Conservation (phyloP, 2,797 vertebrate genomes). For the Leucoraja ocellata region DNA sequence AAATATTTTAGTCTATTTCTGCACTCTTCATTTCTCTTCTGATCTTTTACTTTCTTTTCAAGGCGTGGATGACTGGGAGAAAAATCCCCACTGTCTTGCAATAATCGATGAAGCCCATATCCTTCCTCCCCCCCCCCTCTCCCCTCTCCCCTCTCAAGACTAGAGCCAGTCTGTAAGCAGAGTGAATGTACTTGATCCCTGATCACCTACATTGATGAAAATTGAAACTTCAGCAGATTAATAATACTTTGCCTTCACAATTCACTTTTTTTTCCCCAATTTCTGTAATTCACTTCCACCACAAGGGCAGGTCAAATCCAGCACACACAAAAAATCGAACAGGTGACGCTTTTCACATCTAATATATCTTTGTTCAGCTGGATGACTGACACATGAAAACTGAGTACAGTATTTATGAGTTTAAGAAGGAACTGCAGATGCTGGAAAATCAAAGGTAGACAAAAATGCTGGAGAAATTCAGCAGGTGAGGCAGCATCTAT, state of each 20-base stretch:
- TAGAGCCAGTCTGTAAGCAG: background rate
- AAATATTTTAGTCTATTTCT: background rate
- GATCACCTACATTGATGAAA: background rate
- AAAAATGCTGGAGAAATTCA: too few species aligned
- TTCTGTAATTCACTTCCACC: background rate
- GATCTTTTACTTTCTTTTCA: background rate
- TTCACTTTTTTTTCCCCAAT: background rate
- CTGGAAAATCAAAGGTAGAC: too few species aligned
- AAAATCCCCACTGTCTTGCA: too few species aligned
- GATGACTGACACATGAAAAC: background rate
- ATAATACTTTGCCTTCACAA: background rate
- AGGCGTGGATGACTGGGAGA: too few species aligned
- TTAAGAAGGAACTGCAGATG: too few species aligned
- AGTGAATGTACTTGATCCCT: background rate
- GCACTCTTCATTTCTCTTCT: background rate
- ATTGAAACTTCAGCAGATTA: background rate
- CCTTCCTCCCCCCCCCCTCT: too few species aligned
- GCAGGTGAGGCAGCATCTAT: too few species aligned
- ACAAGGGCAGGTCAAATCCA: background rate
- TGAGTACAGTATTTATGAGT: background rate
- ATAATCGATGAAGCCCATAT: background rate
- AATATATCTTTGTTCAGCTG: background rate
- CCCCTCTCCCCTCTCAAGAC: background rate
- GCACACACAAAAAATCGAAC: background rate
- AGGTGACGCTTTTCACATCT: background rate